phyloP scores from a whole-genome alignment of 2,113 vertebrate species.

The Salvator merianae region DNA sequence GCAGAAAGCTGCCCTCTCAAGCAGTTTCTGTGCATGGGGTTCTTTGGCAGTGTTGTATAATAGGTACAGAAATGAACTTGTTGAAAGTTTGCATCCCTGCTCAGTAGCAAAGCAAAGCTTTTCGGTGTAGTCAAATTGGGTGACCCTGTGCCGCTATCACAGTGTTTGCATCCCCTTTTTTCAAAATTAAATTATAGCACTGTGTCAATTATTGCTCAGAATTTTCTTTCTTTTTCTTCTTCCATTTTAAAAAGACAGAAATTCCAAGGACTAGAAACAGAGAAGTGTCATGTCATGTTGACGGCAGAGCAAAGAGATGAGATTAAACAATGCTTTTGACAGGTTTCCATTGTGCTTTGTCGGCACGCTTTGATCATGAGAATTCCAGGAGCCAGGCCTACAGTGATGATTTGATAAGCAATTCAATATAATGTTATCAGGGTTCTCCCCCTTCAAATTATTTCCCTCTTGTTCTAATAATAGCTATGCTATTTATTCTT shows the following conservation, averaged over 20 bases:
- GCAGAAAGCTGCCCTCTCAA: not conserved
- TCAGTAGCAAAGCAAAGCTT: not conserved
- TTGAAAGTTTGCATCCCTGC: not conserved
- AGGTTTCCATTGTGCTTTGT: constrained; percentile 26
- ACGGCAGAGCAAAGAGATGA: not conserved
- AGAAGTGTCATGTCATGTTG: rapidly evolving
- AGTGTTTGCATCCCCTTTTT: too few relatives aligned
- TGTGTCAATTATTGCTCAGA: too few relatives aligned
- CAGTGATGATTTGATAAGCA: constrained; percentile 3
- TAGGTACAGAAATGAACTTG: too few relatives aligned
- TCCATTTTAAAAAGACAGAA: not conserved
- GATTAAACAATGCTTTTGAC: constrained; percentile 12
- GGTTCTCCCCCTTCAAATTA: constrained; percentile 33
- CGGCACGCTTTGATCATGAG: constrained; percentile 41
- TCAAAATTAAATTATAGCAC: not conserved
- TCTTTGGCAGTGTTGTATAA: too few relatives aligned
- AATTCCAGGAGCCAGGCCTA: not conserved
- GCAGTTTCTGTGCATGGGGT: not conserved
- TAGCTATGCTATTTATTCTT: constrained; percentile 69
- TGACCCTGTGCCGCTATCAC: not conserved
- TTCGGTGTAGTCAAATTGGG: not conserved
- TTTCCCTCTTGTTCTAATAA: constrained; percentile 72
- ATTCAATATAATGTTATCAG: constrained; percentile 37
- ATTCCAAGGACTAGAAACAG: not conserved
- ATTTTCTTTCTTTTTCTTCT: not conserved